A percentile compares a stretch with the other conserved stretches of the same genome.
phyloP scores from a whole-genome alignment of 2,797 vertebrate genomes.

The Ptychadena robeensis region DNA sequence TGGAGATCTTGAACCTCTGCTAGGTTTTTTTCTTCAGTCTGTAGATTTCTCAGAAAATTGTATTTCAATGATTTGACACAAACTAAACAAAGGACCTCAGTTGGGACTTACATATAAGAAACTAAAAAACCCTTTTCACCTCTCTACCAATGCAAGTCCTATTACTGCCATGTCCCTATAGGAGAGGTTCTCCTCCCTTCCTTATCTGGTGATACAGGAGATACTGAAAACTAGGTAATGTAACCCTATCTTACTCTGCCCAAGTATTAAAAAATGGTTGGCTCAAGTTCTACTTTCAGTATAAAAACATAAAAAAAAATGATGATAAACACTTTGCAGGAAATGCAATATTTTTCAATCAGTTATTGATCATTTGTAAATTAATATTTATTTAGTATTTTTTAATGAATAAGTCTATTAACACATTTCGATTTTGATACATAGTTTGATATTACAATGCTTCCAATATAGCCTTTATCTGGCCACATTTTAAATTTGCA shows the following conservation, averaged over 20 bases:
- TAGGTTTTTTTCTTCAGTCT: too few species aligned
- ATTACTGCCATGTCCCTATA: background rate
- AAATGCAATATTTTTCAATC: slow-evolving; percentile 29
- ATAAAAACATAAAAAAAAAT: slow-evolving; percentile 7
- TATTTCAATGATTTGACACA: too few species aligned
- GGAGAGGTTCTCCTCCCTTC: background rate
- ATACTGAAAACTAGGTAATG: background rate
- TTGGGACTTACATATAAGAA: background rate
- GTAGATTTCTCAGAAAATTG: too few species aligned
- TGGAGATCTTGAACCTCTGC: too few species aligned
- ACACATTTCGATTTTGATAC: slow-evolving; percentile 38
- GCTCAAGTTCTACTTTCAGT: background rate
- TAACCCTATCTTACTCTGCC: background rate
- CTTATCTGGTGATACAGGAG: background rate
- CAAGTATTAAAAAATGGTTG: background rate
- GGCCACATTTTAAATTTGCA: background rate
- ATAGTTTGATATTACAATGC: slow-evolving; percentile 26
- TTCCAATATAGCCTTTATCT: slow-evolving; percentile 32
- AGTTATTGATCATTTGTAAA: slow-evolving; percentile 30
- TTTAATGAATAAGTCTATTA: slow-evolving; percentile 16
- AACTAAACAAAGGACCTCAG: background rate
- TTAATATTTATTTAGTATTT: slow-evolving; percentile 51
- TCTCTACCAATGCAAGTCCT: background rate
- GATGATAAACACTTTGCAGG: slow-evolving; percentile 24
- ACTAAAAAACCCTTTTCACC: background rate